Evolutionary conservation across 1,140 invertebrate genomes (phyloP).

Genomic region (Cyphomyrmex costatus): DNA sequence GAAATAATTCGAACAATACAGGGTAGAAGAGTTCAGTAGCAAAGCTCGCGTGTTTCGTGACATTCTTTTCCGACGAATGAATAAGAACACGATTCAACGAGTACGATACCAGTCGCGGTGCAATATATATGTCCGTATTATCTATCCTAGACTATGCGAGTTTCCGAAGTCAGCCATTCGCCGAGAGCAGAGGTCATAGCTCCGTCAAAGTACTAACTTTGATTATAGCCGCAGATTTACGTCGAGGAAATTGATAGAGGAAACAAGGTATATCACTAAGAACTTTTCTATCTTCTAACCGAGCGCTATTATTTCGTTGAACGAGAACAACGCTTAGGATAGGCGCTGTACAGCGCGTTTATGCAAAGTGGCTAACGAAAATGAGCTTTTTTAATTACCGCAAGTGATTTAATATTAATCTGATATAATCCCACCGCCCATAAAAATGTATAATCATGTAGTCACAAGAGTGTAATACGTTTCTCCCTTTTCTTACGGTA

Average conservation of each 20-base stretch:
- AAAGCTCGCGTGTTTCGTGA: conserved; percentile 58
- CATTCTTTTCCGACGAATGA: conserved; percentile 62
- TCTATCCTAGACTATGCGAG: conserved; percentile 65
- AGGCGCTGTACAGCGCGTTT: neutral
- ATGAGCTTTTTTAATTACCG: conserved; percentile 38
- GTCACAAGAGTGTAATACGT: neutral
- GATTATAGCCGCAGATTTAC: conserved; percentile 73
- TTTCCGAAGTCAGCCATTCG: conserved; percentile 63
- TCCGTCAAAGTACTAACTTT: conserved; percentile 57
- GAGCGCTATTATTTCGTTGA: conserved; percentile 16
- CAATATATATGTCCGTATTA: conserved; percentile 72
- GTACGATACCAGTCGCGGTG: conserved; percentile 26
- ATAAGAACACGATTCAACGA: conserved; percentile 63
- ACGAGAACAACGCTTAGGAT: neutral
- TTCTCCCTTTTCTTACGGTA: neutral
- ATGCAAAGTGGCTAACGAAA: conserved; percentile 35
- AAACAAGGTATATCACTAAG: conserved; percentile 63
- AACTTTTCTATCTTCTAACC: conserved; percentile 52
- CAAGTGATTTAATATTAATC: conserved; percentile 40
- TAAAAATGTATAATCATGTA: conserved; percentile 20
- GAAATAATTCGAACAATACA: neutral
- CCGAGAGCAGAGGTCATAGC: conserved; percentile 66
- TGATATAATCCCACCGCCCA: neutral
- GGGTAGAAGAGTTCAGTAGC: conserved; percentile 3
- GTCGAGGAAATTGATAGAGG: conserved; percentile 70